These are phyloP conservation scores for Neodontobutis hainanensis DNA, from an alignment of 2,113 vertebrate species.

Conservation along the genomic window DNA sequence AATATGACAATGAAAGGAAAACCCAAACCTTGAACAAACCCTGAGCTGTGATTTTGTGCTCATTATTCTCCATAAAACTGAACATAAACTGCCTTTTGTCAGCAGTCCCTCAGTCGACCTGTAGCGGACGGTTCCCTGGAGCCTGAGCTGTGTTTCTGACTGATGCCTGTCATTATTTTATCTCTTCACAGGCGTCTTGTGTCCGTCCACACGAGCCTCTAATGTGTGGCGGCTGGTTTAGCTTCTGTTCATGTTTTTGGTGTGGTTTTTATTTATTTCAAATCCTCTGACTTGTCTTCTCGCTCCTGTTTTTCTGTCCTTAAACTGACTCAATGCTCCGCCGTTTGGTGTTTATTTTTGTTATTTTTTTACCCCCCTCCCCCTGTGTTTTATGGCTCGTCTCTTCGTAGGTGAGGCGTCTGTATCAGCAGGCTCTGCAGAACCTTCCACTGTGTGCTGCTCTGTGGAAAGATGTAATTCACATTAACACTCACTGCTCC, in stretches of 20 bases:
- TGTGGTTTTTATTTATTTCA: neutral
- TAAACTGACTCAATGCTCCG: slow-evolving; percentile 25
- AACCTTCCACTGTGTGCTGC: slow-evolving; percentile 93
- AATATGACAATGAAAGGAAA: no score
- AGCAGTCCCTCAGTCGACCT: no score
- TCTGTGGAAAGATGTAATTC: slow-evolving; percentile 98
- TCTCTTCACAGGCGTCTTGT: slow-evolving; percentile 30
- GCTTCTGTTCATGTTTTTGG: neutral
- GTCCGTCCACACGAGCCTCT: slow-evolving; percentile 8
- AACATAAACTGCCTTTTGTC: no score
- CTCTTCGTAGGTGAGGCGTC: slow-evolving; percentile 83
- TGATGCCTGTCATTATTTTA: neutral
- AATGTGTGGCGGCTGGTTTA: slow-evolving; percentile 15
- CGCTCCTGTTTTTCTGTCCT: neutral
- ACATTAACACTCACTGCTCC: slow-evolving; percentile 14
- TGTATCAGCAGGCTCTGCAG: slow-evolving; percentile 92
- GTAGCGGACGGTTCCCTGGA: neutral
- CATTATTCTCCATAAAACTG: no score
- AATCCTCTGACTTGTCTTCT: slow-evolving; percentile 8
- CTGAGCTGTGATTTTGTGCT: no score
- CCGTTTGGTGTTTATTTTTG: slow-evolving; percentile 12
- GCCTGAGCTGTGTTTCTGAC: neutral
- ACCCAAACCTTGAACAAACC: no score
- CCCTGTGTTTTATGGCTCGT: slow-evolving; percentile 18
- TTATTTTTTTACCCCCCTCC: neutral